phyloP scores from a whole-genome alignment of 2,113 vertebrate genomes.

The Zapus hudsonius region DNA sequence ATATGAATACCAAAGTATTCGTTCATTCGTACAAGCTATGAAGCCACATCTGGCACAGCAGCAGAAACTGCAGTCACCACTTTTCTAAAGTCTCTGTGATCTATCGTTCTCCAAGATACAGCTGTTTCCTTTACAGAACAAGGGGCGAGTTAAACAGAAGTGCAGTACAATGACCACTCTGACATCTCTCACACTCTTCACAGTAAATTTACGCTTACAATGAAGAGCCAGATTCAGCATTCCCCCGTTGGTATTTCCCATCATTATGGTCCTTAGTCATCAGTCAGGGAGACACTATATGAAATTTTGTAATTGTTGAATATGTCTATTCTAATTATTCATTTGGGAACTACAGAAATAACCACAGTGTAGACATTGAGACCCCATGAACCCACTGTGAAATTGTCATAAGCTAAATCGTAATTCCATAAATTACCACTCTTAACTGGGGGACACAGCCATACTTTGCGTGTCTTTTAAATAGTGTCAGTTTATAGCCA shows the following conservation, averaged over 20 bases:
- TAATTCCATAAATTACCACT: background rate
- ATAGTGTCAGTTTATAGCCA: background rate
- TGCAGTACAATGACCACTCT: no score
- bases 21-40: background rate
- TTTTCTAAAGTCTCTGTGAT: background rate
- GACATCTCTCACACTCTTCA: no score
- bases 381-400: background rate
- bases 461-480: background rate
- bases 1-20: background rate
- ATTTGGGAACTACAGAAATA: background rate
- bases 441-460: background rate
- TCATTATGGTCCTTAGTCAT: background rate
- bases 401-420: background rate
- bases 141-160: background rate
- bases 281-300: background rate
- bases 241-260: background rate
- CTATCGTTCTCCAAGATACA: background rate
- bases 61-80: background rate
- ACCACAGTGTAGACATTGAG: background rate
- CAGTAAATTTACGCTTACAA: no score
- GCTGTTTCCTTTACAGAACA: background rate
- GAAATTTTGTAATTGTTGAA: background rate
- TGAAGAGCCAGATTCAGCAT: background rate
- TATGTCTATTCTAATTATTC: background rate
- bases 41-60: background rate